Conservation (phyloP, 1,140 invertebrate genomes). For the Nautilus pompilius region DNA sequence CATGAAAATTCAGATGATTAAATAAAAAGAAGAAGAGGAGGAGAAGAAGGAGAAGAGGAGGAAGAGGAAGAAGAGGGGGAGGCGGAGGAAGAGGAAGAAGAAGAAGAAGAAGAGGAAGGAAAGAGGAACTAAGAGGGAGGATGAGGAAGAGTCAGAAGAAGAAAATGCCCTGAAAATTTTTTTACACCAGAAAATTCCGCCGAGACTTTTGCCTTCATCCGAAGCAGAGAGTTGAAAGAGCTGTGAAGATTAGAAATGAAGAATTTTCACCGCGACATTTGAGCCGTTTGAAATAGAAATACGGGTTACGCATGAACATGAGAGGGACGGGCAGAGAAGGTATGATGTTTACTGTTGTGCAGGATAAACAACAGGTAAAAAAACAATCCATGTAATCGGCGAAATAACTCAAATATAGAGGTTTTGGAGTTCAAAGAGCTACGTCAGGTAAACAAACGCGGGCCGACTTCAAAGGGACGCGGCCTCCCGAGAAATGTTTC, state of each 20-base stretch:
- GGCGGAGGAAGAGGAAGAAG: background rate
- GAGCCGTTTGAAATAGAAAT: conserved; percentile 7
- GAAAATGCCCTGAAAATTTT: too few relatives aligned
- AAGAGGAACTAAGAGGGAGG: background rate
- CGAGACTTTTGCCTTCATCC: too few relatives aligned
- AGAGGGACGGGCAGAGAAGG: background rate
- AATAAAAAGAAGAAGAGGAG: background rate
- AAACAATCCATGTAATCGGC: conserved; percentile 7
- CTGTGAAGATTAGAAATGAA: too few relatives aligned
- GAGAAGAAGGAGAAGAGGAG: background rate
- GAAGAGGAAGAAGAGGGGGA: background rate
- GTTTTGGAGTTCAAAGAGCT: conserved; percentile 25
- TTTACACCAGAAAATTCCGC: too few relatives aligned
- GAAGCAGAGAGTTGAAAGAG: too few relatives aligned
- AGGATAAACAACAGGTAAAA: conserved; percentile 6
- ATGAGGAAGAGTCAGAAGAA: background rate
- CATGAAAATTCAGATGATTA: too few relatives aligned
- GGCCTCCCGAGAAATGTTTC: conserved; percentile 24
- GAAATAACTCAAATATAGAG: conserved; percentile 18
- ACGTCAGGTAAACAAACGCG: conserved; percentile 16
- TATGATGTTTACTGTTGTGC: conserved; percentile 7
- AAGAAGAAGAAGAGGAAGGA: background rate
- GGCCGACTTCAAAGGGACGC: conserved; percentile 24
- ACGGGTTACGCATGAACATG: conserved; percentile 4
- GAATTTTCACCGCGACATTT: too few relatives aligned